These are phyloP conservation scores for Leptosomus discolor DNA, from an alignment of 2,113 vertebrate genomes.

Conservation along the genomic window DNA sequence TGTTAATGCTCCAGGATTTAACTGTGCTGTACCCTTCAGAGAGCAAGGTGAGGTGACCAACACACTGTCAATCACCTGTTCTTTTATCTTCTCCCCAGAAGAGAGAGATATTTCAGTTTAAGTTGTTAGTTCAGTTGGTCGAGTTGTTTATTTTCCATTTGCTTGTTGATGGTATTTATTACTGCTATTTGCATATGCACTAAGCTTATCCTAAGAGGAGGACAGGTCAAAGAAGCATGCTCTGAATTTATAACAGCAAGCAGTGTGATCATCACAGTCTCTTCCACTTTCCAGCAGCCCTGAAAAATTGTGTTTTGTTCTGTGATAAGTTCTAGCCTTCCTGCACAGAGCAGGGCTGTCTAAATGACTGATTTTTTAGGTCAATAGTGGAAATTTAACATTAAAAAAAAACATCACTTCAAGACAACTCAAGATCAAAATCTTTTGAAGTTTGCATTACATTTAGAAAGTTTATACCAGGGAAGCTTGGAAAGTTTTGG, in stretches of 20 bases:
- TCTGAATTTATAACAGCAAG: not conserved
- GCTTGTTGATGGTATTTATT: not conserved
- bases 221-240: not conserved
- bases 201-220: not conserved
- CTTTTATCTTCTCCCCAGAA: not conserved
- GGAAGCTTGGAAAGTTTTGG: not conserved
- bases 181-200: not conserved
- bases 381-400: not conserved
- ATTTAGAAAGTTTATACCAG: not conserved
- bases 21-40: not conserved
- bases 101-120: not conserved
- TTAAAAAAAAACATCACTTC: not conserved
- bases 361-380: conserved; percentile 37
- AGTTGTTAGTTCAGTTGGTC: not conserved
- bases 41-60: not conserved
- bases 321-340: conserved; percentile 56
- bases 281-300: not conserved
- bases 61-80: not conserved
- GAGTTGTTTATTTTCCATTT: not conserved
- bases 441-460: not conserved
- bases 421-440: not conserved
- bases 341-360: not conserved
- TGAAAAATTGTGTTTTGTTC: not conserved
- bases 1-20: not conserved
- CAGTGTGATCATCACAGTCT: not conserved